Evolutionary conservation across 2,113 vertebrate genomes (phyloP), one percentile per base, ranked within the genome.

Genomic region (Microtus pennsylvanicus): DNA sequence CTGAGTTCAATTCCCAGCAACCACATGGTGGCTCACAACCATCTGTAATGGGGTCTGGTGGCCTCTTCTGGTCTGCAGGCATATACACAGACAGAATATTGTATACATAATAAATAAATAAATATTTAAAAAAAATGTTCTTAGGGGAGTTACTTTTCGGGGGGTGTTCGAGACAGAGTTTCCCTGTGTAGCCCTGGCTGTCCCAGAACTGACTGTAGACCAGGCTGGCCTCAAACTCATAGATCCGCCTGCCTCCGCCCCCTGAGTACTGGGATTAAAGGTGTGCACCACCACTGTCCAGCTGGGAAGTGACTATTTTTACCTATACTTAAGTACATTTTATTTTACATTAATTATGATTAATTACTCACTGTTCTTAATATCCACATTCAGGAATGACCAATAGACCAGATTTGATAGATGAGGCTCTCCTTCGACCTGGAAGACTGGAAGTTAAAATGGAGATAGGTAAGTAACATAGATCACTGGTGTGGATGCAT

Each of bases 371-470:
- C 87, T 72, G n/a, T 75, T 89, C 95, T 97, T 81, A 72, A 93
- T 94, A 90, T 95, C 70, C 97, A 63, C 89, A 16, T 93, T 98
- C 96, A 99, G 99, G 99, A 90, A 99, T 99, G 99, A 99, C 99
- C 97, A 99, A 99, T 98, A 99, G 99, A 97, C 99, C 99, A 26
- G 99, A 99, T 98, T 99, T 99, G 98, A 99, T 99, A 78, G 99
- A 99, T 42, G 99, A 99, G 81, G 99, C 99, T 96, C 98, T 99
- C 95, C 97, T 99, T 98, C 99, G 99, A 98, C 99, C 99, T 0
- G 99, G 99, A 80, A 99, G 99, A 87, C 95, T 99, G 98, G 99
- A 99, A 98, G 99, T 99, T 97, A 99, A 99, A 96, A 99, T 99
- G 99, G 99, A 99, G 98, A 99, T 99, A 3, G 99, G 99, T 99